These are phyloP conservation scores for Lethrus apterus DNA, from an alignment of 1,140 invertebrate genomes.

Conservation along the genomic window DNA sequence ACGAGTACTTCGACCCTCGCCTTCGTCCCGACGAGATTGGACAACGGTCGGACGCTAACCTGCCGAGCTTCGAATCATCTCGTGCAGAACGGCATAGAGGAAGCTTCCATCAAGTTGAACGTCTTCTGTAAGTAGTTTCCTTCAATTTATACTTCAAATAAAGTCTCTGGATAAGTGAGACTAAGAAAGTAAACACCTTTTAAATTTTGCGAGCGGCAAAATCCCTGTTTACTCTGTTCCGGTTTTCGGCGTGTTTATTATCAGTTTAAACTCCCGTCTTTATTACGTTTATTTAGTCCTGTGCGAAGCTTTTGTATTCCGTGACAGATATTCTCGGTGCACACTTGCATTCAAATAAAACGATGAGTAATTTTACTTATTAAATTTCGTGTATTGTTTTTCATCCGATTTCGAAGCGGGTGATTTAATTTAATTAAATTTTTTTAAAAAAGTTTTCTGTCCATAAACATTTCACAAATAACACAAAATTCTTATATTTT, in stretches of 20 bases:
- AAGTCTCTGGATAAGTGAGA: not conserved
- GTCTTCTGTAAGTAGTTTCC: constrained; percentile 69
- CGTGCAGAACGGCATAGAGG: constrained; percentile 61
- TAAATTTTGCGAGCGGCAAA: constrained; percentile 6
- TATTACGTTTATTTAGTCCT: constrained; percentile 10
- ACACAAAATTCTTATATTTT: no score
- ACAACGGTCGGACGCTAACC: constrained; percentile 69
- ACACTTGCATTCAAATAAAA: no score
- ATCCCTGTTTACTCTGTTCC: not conserved
- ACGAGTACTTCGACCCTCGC: constrained; percentile 67
- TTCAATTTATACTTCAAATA: constrained; percentile 4
- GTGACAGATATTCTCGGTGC: no score
- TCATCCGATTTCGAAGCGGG: no score
- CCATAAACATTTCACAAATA: no score
- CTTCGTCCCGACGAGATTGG: constrained; percentile 64
- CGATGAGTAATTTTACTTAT: no score
- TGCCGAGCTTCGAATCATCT: constrained; percentile 75
- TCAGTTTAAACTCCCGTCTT: constrained; percentile 8
- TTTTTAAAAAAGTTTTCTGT: no score
- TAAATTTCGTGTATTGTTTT: no score
- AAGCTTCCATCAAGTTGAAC: constrained; percentile 72
- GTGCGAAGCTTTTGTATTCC: constrained; percentile 3
- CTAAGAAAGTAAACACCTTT: constrained; percentile 11
- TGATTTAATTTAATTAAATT: no score
- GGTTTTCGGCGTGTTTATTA: constrained; percentile 4